A percentile compares a stretch with the other conserved stretches of the same genome.
phyloP scores from a whole-genome alignment of 2,888 invertebrate species.

The Bombyx huttoni region DNA sequence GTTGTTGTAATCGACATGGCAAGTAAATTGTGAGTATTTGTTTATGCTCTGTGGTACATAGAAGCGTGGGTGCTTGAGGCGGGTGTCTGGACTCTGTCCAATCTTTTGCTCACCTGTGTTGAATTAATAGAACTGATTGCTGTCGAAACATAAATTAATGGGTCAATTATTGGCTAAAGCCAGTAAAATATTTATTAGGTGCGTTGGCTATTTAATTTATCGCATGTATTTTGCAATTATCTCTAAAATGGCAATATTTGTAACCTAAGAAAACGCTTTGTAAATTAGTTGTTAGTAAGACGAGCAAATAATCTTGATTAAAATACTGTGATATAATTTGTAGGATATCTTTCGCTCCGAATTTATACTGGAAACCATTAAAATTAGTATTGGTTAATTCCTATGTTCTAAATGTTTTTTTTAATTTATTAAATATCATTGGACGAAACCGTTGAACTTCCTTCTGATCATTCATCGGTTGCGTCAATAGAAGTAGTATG shows the following conservation, averaged over 20 bases:
- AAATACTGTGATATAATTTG: no score
- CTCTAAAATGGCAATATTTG: not conserved
- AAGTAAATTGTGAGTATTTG: slow-evolving; percentile 32
- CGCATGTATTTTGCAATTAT: not conserved
- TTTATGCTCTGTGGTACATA: slow-evolving; percentile 33
- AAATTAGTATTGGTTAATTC: no score
- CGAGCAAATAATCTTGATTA: no score
- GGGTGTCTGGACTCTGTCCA: slow-evolving; percentile 50
- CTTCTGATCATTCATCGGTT: slow-evolving; percentile 17
- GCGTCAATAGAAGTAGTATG: slow-evolving; percentile 2
- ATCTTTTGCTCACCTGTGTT: slow-evolving; percentile 55
- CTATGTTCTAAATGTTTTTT: no score
- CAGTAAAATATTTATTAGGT: not conserved
- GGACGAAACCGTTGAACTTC: not conserved
- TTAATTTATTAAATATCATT: not conserved
- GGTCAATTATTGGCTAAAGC: slow-evolving; percentile 10
- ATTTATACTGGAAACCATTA: no score
- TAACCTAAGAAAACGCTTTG: not conserved
- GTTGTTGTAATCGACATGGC: slow-evolving; percentile 16
- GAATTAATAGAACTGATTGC: slow-evolving; percentile 34
- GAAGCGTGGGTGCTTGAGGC: slow-evolving; percentile 40
- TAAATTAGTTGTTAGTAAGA: no score
- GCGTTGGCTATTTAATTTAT: not conserved
- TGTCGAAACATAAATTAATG: slow-evolving; percentile 22
- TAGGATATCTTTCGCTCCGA: no score